Conservation (phyloP, 2,113 vertebrate species). For the Donacobius atricapilla region DNA sequence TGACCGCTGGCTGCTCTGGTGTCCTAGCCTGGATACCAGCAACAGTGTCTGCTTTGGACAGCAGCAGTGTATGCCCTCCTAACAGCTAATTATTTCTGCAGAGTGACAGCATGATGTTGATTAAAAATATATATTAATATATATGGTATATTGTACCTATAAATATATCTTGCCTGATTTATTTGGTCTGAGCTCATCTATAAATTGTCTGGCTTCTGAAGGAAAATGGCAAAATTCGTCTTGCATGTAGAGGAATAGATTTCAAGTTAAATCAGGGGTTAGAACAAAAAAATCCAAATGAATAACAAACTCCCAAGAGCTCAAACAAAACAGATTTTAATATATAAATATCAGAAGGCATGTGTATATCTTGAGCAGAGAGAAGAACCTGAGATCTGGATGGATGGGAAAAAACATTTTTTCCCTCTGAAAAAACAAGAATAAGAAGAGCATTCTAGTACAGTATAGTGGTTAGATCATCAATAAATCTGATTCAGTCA, state of each 20-base stretch:
- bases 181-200: slow-evolving; percentile 63
- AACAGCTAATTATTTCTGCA: slow-evolving; percentile 53
- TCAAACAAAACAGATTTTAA: not conserved
- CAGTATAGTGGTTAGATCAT: not conserved
- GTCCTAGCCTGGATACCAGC: not conserved
- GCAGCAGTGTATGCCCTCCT: slow-evolving; percentile 5
- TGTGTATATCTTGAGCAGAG: not conserved
- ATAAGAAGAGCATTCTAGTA: not conserved
- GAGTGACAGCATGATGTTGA: slow-evolving; percentile 50
- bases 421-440: not conserved
- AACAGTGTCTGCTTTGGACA: not conserved
- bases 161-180: slow-evolving; percentile 60
- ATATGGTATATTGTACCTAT: slow-evolving; percentile 52
- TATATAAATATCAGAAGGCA: not conserved
- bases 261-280: slow-evolving; percentile 42
- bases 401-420: not conserved
- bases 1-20: not conserved
- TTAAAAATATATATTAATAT: slow-evolving; percentile 62
- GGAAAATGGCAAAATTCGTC: slow-evolving; percentile 55
- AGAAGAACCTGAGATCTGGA: not conserved
- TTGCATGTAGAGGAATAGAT: slow-evolving; percentile 27
- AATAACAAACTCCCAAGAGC: not conserved
- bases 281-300: not conserved
- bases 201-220: slow-evolving; percentile 69
- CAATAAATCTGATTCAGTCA: not conserved